Evolutionary conservation across 64 coral and sea anemone species (phyloP), one percentile per base, ranked within the genome.

Genomic region (Pachyseris speciosa): DNA sequence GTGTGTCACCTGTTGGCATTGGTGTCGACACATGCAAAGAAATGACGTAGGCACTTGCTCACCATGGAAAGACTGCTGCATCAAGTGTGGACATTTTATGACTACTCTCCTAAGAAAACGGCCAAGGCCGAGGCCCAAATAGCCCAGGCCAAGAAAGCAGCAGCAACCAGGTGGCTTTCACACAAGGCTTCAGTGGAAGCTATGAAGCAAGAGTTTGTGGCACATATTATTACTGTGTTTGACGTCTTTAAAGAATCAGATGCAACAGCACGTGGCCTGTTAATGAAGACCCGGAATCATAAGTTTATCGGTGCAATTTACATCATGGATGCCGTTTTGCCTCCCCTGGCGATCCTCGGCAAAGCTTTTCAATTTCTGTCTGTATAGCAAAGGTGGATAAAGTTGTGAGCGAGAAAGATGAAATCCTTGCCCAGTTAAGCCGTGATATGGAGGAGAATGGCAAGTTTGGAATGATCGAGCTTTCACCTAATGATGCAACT

Each of bases 251-350:
- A 84, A 84, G 80, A 84, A 39, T 64, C 11, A 39, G 80, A 84
- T 84, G 80, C 80, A 64, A 84, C 55, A 39, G 53, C 80, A 13
- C 38, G 53, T 65, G 80, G 80, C 26, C 57, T 84, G 53, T 65
- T 84, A 64, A 61, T 57, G 29, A 55, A 84, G 33, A 64, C 80
- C 15, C 11, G 36, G 26, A 16, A 65, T 64, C 53, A 84, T 57
- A 64, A 84, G 55, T 83, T 64, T 83, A 83, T 83, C 19, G 53
- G 79, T 83, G 79, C 79, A 63, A 63, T 64, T 38, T 64, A 83
- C 79, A 83, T 83, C 55, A 63, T 83, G 55, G 31, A 40, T 64
- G 55, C 31, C 12, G 52, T 83, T 83, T 38, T 83, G 53, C 55
- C 79, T 83, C 55, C 79, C 51, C 79, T 64, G 53, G 79, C 79